Evolutionary conservation across 53 echinoderm and acorn worm species (phyloP).

Genomic region (Crossaster papposus): DNA sequence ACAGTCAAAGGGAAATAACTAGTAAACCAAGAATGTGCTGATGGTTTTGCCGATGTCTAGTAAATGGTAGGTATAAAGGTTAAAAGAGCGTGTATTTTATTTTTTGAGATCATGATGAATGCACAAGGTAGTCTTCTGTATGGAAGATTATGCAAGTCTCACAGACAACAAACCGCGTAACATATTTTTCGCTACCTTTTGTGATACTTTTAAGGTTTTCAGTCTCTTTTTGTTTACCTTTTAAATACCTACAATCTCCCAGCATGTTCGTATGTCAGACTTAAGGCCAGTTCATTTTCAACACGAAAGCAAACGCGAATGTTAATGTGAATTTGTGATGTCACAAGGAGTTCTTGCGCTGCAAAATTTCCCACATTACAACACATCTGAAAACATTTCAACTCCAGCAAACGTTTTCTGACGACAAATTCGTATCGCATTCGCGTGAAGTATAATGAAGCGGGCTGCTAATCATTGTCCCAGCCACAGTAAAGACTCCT

Average conservation of each 20-base stretch:
- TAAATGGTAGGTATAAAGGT: conserved; percentile 11
- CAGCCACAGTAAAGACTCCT: neutral
- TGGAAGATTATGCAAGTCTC: neutral
- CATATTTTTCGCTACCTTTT: neutral
- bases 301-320: too few species aligned
- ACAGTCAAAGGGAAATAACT: neutral
- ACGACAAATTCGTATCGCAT: too few species aligned
- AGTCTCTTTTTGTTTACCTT: neutral
- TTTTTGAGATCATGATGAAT: neutral
- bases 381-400: too few species aligned
- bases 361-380: too few species aligned
- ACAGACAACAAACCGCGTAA: neutral
- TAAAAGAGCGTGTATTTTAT: neutral
- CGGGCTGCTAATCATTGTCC: neutral
- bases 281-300: too few species aligned
- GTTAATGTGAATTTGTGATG: too few species aligned
- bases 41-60: conserved; percentile 6
- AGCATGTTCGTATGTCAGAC: neutral
- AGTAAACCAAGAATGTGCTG: neutral
- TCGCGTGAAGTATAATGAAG: neutral
- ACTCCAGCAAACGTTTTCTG: too few species aligned
- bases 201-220: neutral
- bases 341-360: too few species aligned
- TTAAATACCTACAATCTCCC: neutral
- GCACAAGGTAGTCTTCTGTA: conserved; percentile 5